Base-by-base conservation (phyloP, 2,888 invertebrate species). In the Ectemnius cavifrons region DNA sequence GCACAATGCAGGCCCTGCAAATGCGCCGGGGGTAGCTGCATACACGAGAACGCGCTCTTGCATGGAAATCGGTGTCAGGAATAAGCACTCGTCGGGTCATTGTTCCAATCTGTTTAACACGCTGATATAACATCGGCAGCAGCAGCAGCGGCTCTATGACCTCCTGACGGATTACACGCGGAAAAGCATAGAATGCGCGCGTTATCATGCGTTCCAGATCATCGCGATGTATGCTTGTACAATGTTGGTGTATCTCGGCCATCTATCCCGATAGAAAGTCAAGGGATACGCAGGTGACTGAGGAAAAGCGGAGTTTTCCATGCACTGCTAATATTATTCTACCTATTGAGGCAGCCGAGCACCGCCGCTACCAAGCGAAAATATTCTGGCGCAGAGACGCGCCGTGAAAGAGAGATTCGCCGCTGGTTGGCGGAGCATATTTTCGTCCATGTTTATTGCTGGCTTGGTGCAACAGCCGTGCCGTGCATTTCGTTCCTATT, bases 91-190 rank as follows among this genome's bases (percentile, higher is more conserved):
- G 58, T 23, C 60, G 62, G 58, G 61, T 20, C 47, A 60, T 60
- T 65, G 80, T 80, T 79, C 79, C 79, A 67, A 75, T 78, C 79
- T 79, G 79, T 68, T 79, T 79, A 79, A 61, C 79, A 47, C 52
- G 14, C 56, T 65, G 73, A 67, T 70, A 67, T 63, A 67, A 73
- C 66, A 49, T 52, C 56, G 52, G 47, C 27, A 66, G 67, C 72
- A 73, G 71, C 63, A 57, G 64, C 57, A 56, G 49, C 47, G 47
- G 46, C 27, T 37, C 37, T 37, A 1, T 37, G 8, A 37, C 37
- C 37, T 18, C 47, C 57, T 63, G 49, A 67, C 62, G 63, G 28
- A 47, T 73, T 63, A 58, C 37, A 74, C 47, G 61, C 52, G 78
- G 70, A 80, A 73, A 75, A 52, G 16, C 58, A 20, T 71, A 3